Base-by-base conservation (phyloP, 2,888 invertebrate genomes). In the Tanytarsus gracilentus region DNA sequence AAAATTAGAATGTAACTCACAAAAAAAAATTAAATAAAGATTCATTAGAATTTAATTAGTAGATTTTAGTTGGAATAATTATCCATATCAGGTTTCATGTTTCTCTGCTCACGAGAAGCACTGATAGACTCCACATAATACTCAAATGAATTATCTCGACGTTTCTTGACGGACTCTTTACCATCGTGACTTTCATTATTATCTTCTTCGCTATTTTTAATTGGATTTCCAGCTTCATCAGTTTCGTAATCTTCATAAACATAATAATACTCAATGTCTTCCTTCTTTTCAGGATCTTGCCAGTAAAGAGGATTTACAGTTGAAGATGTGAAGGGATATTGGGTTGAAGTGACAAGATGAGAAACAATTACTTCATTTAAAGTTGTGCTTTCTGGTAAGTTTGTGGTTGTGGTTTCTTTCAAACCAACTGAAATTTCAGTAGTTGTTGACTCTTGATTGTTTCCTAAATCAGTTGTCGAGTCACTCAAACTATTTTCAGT, bases 111-210 rank as follows among this genome's bases (percentile, higher is more conserved):
- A n/a, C 25, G 5, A 8, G 58, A 58, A n/a, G 48, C 58, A 26
- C 58, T 58, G 1, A 40, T 25, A 18, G 58, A 58, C 5, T 58
- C 44, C 8, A 25, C 44, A 29, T 55, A 58, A 48, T 58, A 58
- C 14, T 58, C 58, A 14, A 14, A n/a, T 18, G 58, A 58, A 7
- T 48, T 44, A 26, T 58, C 58, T 0, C 48, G 29, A 1, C 7
- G n/a, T 16, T 58, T 3, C 23, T 58, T 58, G 2, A 16, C 36
- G 16, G 9, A 21, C n/a, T 29, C 9, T 29, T 56, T 29, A 6
- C 6, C 18, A 4, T 36, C 21, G 9, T 4, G 48, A 4, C 23
- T 36, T 29, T 36, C n/a, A 18, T 9, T 9, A 9, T n/a, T n/a
- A 21, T 7, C 18, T 18, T 16, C n/a, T 29, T 2, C 9, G 11